phyloP scores from a whole-genome alignment of 2,888 invertebrate species.

The Drosophila longiperda region DNA sequence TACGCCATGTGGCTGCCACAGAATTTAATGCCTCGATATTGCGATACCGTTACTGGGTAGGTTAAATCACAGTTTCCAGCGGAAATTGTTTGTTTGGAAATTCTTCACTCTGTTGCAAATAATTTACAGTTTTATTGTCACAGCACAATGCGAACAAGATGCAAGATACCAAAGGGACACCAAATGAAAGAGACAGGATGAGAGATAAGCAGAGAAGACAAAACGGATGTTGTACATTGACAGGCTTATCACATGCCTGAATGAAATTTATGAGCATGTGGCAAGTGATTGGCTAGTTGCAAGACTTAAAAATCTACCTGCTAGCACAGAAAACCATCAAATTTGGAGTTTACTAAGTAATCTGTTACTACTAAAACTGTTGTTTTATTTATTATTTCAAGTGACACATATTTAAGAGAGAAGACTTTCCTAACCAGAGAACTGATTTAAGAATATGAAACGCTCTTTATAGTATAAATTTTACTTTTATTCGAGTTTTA shows the following conservation, averaged over 20 bases:
- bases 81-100: constrained; percentile 62
- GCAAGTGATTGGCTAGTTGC: neutral
- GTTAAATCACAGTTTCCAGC: constrained; percentile 41
- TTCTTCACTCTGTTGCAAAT: constrained; percentile 56
- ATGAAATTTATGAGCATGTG: constrained; percentile 16
- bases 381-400: neutral
- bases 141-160: constrained; percentile 1
- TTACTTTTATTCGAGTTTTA: no score
- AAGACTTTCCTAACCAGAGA: neutral
- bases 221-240: constrained; percentile 41
- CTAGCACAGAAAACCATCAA: constrained; percentile 13
- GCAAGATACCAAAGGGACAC: neutral
- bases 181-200: neutral
- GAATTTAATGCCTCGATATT: constrained; percentile 23
- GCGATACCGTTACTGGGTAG: constrained; percentile 35
- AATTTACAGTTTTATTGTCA: constrained; percentile 46
- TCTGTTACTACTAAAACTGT: neutral
- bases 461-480: neutral
- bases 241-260: constrained; percentile 43
- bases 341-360: constrained; percentile 4
- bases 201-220: neutral
- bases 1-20: constrained; percentile 63
- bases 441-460: neutral
- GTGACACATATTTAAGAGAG: neutral
- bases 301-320: constrained; percentile 25